Evolutionary conservation across 2,113 vertebrate species (phyloP), one percentile per base, ranked within the genome.

Genomic region (Phyllopteryx taeniolatus): DNA sequence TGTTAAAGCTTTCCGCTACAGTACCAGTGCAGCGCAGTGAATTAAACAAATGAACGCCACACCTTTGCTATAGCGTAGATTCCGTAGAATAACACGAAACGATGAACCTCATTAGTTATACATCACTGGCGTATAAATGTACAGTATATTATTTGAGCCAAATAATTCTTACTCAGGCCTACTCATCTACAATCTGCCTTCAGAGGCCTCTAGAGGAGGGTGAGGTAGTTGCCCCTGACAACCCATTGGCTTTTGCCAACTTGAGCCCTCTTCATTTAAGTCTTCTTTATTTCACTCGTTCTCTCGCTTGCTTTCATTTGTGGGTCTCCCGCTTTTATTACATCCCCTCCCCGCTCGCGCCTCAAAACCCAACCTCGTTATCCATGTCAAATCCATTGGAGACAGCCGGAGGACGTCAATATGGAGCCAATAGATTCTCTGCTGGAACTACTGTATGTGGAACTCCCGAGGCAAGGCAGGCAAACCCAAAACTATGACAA

Each of bases 311-410:
- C 70, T 83, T 82, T 75, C 74, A 79, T 80, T 63, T 72, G 76
- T 51, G 85, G 86, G 79, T 85, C 70, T 77, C 78, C 71, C 79
- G 75, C 74, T 77, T 85, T 89, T 86, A 85, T 86, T 82, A 77
- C 59, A 67, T 49, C 83, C 85, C 85, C 77, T 65, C 83, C 85
- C 86, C 77, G 65, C 81, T 85, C 71, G 72, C 70, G 73, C 86
- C 85, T 88, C 88, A 87, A 39, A 91, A 79, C 85, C 76, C 79
- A 87, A 73, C 83, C 81, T 53, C 80, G 81, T 87, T 89, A 90
- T 92, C 89, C 74, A 79, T 92, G 86, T 90, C 88, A 87, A 90
- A 92, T 92, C 85, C 89, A 88, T 90, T 90, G 81, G 88, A 73
- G 80, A 81, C 80, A 84, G 87, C 84, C 79, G 3, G 73, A 69